Evolutionary conservation across 1,140 invertebrate species (phyloP).

Genomic region (Druon quercuslanigerum): DNA sequence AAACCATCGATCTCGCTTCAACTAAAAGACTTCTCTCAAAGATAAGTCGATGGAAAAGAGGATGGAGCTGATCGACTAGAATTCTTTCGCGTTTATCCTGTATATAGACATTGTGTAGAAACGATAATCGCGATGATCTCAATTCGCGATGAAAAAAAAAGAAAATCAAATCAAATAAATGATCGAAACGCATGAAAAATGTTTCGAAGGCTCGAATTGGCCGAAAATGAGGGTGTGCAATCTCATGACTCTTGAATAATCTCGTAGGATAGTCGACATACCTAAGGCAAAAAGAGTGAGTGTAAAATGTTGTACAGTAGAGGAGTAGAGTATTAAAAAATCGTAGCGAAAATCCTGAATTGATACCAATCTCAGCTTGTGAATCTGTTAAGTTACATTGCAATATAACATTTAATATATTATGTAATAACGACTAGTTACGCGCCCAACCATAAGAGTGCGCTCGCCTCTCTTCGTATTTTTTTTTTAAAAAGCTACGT

Average conservation of each 20-base stretch:
- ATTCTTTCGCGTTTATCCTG: slow-evolving; percentile 3
- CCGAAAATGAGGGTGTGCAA: slow-evolving; percentile 60
- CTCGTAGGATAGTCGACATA: slow-evolving; percentile 70
- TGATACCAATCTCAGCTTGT: slow-evolving; percentile 75
- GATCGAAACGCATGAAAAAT: slow-evolving; percentile 27
- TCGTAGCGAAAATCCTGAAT: slow-evolving; percentile 61
- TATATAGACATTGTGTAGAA: slow-evolving; percentile 7
- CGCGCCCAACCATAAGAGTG: slow-evolving; percentile 37
- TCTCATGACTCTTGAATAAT: slow-evolving; percentile 74
- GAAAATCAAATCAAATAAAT: slow-evolving; percentile 21
- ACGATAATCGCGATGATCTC: slow-evolving; percentile 30
- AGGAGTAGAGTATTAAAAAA: slow-evolving; percentile 69
- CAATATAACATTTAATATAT: slow-evolving; percentile 74
- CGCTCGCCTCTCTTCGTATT: slow-evolving; percentile 13
- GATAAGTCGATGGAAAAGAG: slow-evolving; percentile 8
- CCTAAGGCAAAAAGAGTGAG: slow-evolving; percentile 60
- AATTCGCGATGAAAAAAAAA: slow-evolving; percentile 2
- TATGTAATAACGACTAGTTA: slow-evolving; percentile 59
- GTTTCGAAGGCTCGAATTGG: slow-evolving; percentile 33
- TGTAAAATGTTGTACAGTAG: slow-evolving; percentile 77
- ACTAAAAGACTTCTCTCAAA: not conserved
- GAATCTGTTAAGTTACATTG: slow-evolving; percentile 74
- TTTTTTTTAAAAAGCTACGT: slow-evolving; percentile 24
- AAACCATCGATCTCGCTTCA: not conserved
- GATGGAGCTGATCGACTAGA: not conserved